A percentile compares a stretch with the other conserved stretches of the same genome.
These are phyloP conservation scores for Cecidostiba fungosa DNA, from an alignment of 2,888 invertebrate species.

Conservation along the genomic window DNA sequence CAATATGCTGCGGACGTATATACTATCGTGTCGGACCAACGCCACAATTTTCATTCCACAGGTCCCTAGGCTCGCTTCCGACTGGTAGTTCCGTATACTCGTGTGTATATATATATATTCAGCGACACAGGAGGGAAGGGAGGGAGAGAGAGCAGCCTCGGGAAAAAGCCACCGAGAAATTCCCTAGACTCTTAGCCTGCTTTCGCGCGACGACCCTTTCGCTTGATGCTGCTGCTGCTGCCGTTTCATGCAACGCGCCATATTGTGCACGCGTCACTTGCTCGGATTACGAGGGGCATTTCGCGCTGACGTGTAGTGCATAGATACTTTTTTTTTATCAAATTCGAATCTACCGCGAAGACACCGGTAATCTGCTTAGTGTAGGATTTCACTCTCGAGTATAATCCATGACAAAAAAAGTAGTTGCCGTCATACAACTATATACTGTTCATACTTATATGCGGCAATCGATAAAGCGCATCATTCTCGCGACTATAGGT, in stretches of 20 bases:
- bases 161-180: slow-evolving; percentile 46
- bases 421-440: too few relatives aligned
- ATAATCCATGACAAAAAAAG: too few relatives aligned
- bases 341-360: background rate
- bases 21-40: background rate
- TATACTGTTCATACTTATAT: background rate
- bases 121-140: background rate
- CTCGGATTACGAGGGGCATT: background rate
- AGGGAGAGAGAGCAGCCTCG: background rate
- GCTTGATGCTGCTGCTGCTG: background rate
- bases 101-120: background rate
- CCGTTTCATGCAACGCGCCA: background rate
- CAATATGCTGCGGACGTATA: background rate
- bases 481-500: background rate
- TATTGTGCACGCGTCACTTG: background rate
- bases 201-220: slow-evolving; percentile 1
- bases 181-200: slow-evolving; percentile 57
- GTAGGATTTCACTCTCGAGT: too few relatives aligned
- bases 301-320: too few relatives aligned
- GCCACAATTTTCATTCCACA: slow-evolving; percentile 36
- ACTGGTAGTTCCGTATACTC: background rate
- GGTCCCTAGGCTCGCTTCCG: slow-evolving; percentile 9
- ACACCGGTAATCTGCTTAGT: background rate
- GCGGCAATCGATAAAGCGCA: slow-evolving; percentile 22
- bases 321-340: background rate